These are phyloP conservation scores for Anisognathus igniventris DNA, from an alignment of 2,797 vertebrate species.

Conservation along the genomic window DNA sequence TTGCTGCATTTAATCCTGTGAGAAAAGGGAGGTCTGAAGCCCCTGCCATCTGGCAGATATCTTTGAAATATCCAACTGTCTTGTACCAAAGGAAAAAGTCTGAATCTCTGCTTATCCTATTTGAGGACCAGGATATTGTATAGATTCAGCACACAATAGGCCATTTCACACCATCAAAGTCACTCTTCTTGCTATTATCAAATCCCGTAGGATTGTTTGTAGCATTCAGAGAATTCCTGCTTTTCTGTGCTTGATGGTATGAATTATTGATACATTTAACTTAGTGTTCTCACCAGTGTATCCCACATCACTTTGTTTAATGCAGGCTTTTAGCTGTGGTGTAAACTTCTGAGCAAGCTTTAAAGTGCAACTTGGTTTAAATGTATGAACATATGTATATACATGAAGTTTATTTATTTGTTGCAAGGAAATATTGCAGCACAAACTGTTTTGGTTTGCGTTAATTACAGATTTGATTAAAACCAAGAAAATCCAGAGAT, in stretches of 20 bases:
- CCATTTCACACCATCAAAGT: slow-evolving; percentile 58
- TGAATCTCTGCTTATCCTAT: slow-evolving; percentile 44
- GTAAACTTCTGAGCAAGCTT: slow-evolving; percentile 36
- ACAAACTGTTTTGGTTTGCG: slow-evolving; percentile 44
- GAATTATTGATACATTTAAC: slow-evolving; percentile 30
- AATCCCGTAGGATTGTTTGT: slow-evolving; percentile 11
- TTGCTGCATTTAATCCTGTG: slow-evolving; percentile 45
- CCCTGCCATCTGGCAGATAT: slow-evolving; percentile 50
- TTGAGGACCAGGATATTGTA: neutral
- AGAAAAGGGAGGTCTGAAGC: slow-evolving; percentile 43
- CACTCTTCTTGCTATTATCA: slow-evolving; percentile 27
- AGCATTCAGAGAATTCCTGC: slow-evolving; percentile 20
- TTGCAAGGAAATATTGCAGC: slow-evolving; percentile 15
- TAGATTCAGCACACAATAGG: slow-evolving; percentile 29
- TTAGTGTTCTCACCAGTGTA: neutral
- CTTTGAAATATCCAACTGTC: slow-evolving; percentile 31
- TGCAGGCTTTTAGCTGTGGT: slow-evolving; percentile 21
- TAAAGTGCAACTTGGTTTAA: slow-evolving; percentile 3
- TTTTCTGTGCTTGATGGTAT: slow-evolving; percentile 55
- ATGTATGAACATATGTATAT: neutral
- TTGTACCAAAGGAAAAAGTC: slow-evolving; percentile 32
- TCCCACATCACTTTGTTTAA: slow-evolving; percentile 9
- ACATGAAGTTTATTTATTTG: neutral
- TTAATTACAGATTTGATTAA: slow-evolving; percentile 36
- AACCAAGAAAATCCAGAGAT: slow-evolving; percentile 1